Conservation (phyloP, 1,140 invertebrate genomes). For the Arion vulgaris region DNA sequence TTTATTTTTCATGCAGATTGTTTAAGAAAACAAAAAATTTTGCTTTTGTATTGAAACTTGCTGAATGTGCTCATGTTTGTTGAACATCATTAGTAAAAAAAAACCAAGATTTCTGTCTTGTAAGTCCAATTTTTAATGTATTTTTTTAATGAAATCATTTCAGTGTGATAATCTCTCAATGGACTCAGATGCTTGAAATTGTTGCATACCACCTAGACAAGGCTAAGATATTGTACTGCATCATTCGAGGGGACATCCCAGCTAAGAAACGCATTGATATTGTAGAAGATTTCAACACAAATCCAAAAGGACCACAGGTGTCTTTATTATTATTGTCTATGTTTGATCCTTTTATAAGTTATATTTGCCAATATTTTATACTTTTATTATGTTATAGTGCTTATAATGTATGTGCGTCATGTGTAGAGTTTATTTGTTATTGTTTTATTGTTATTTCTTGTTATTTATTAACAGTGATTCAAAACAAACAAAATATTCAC, state of each 20-base stretch:
- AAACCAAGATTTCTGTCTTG: too few relatives aligned
- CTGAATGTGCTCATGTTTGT: too few relatives aligned
- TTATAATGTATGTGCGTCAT: background rate
- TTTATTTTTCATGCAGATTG: too few relatives aligned
- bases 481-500: too few relatives aligned
- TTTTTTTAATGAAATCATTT: constrained; percentile 12
- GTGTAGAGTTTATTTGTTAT: background rate
- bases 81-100: too few relatives aligned
- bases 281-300: constrained; percentile 83
- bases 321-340: constrained; percentile 34
- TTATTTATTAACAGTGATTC: too few relatives aligned
- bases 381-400: background rate
- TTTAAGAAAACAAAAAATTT: too few relatives aligned
- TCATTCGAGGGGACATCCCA: constrained; percentile 79
- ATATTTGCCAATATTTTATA: background rate
- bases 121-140: too few relatives aligned
- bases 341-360: background rate
- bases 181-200: constrained; percentile 84
- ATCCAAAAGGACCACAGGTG: constrained; percentile 74
- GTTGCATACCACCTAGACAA: constrained; percentile 78
- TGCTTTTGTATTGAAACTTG: too few relatives aligned
- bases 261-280: constrained; percentile 66
- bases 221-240: constrained; percentile 74
- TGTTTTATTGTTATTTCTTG: too few relatives aligned
- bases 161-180: constrained; percentile 89